Conservation (phyloP, 2,888 invertebrate genomes). For the Bibio marci region DNA sequence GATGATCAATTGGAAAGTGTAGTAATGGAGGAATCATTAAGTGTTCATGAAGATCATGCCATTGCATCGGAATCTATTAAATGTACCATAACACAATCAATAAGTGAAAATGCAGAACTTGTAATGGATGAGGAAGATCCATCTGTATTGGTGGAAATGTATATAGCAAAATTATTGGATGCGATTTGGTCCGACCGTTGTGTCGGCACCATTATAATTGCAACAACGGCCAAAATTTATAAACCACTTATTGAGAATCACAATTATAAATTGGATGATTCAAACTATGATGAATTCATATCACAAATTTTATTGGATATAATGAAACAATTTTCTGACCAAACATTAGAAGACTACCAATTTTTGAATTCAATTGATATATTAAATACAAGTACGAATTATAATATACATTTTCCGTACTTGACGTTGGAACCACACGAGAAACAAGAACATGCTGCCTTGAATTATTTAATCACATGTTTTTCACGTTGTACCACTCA, state of each 20-base stretch:
- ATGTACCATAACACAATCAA: no score
- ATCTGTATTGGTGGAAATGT: constrained; percentile 43
- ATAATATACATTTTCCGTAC: no score
- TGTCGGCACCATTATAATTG: constrained; percentile 40
- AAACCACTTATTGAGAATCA: constrained; percentile 21
- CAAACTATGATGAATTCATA: constrained; percentile 33
- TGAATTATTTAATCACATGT: no score
- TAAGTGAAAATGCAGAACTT: no score
- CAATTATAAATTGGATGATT: constrained; percentile 10
- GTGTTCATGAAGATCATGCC: constrained; percentile 21
- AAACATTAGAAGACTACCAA: not conserved
- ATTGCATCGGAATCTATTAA: constrained; percentile 26
- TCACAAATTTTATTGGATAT: constrained; percentile 51
- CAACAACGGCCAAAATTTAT: constrained; percentile 36
- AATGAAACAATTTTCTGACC: constrained; percentile 33
- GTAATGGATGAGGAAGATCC: no score
- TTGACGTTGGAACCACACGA: no score
- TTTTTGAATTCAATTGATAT: no score
- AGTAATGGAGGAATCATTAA: constrained; percentile 33
- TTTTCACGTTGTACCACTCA: no score
- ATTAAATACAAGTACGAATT: no score
- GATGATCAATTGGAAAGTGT: constrained; percentile 61
- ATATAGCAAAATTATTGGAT: constrained; percentile 51
- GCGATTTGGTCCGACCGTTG: constrained; percentile 51
- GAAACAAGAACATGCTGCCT: no score